phyloP scores from a whole-genome alignment of 2,888 invertebrate species.

The Didymodactylos carnosus region DNA sequence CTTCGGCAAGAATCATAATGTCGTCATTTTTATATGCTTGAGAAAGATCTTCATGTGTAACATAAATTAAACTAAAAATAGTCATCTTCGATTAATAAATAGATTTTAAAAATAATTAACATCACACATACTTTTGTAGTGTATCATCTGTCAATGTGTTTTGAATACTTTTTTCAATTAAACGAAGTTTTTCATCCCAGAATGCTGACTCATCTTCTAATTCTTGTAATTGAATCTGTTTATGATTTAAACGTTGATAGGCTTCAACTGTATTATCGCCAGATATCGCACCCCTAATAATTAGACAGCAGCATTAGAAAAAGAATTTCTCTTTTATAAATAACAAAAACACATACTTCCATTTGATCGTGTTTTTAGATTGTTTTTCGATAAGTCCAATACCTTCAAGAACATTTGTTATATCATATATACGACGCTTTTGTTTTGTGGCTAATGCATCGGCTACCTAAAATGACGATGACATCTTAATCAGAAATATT shows the following conservation, averaged over 20 bases:
- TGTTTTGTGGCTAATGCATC: conserved; percentile 64
- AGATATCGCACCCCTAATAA: neutral
- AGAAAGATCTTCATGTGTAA: neutral
- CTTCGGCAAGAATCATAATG: neutral
- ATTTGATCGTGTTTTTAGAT: conserved; percentile 78
- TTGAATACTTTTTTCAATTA: neutral
- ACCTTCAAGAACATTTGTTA: conserved; percentile 77
- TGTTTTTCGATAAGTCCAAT: conserved; percentile 77
- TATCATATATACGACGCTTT: conserved; percentile 74
- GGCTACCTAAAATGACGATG: conserved; percentile 48
- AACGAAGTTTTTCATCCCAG: neutral
- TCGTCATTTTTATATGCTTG: neutral
- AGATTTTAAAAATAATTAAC: neutral
- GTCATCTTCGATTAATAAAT: neutral
- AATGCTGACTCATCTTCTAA: neutral
- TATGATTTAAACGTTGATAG: neutral
- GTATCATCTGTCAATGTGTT: neutral
- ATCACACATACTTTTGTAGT: neutral
- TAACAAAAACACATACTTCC: conserved; percentile 42
- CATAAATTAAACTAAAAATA: neutral
- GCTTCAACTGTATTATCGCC: neutral
- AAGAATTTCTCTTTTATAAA: too few species aligned
- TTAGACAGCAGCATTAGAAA: too few species aligned
- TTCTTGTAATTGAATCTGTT: neutral
- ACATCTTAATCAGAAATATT: too few species aligned